Evolutionary conservation across 2,797 vertebrate genomes (phyloP), one percentile per base, ranked within the genome.

Genomic region (Tenualosa thibaudeaui): DNA sequence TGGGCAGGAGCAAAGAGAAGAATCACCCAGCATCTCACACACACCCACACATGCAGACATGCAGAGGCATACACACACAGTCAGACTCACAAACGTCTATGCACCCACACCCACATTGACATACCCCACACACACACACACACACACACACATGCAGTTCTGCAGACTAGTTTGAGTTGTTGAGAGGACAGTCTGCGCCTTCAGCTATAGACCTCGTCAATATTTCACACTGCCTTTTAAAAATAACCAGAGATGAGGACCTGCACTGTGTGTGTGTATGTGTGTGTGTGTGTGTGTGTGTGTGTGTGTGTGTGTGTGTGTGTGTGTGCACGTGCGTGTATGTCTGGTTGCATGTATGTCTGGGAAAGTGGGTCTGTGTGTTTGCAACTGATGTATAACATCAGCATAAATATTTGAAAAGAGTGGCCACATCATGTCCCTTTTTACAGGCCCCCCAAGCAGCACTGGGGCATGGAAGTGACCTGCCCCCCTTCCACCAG

Each of bases 161-260:
- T 3, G 24, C 62, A 65, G n/a, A 65, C 62, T 24, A 65, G 24
- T 24, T 26, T n/a, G n/a, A 65, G 62, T 65, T 65, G 62, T 53
- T 24, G 62, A 5, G 58, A 65, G 62, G 24, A 65, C 62, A 65
- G n/a, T 24, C 62, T 65, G 62, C 26, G 24, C 62, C 62, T 24
- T 65, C 62, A 65, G 62, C 62, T 26, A 65, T 5, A 65, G 62
- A 65, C 62, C 62, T 65, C 62, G 22, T 65, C 62, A 65, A 65
- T 65, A 65, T 65, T 65, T 65, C 62, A 65, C 62, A 65, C 8
- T 26, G 24, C 62, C 26, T 65, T 65, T 65, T 24, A 24, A 65
- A 65, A 65, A 65, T 65, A 65, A 65, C 62, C 24, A 26, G 58
- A 24, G 62, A 65, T 24, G n/a, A 65, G 62, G 62, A 24, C 62